phyloP scores from a whole-genome alignment of 1,140 invertebrate species.

The Drosophila kurseongensis region DNA sequence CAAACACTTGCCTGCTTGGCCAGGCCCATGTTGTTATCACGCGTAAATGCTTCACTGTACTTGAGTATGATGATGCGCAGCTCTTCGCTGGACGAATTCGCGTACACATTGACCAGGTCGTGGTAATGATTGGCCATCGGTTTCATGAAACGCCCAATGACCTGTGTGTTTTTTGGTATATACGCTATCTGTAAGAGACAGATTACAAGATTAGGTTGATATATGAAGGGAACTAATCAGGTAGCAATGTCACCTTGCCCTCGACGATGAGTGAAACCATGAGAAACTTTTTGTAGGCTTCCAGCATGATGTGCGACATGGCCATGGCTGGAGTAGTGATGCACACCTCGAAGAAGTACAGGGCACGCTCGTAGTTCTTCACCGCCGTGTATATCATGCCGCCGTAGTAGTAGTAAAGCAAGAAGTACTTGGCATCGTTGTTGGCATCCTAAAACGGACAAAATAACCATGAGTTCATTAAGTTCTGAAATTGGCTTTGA shows the following conservation, averaged over 20 bases:
- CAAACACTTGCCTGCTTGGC: conserved; percentile 88
- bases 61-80: conserved; percentile 90
- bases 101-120: conserved; percentile 94
- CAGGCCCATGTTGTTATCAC: conserved; percentile 93
- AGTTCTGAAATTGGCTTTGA: too few species aligned
- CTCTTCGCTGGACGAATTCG: conserved; percentile 90
- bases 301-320: conserved; percentile 98
- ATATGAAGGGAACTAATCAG: neutral
- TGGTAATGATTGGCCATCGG: conserved; percentile 96
- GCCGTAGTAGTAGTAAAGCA: conserved; percentile 98
- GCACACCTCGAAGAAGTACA: conserved; percentile 98
- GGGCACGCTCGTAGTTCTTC: conserved; percentile 95
- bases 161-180: conserved; percentile 96
- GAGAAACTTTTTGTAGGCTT: conserved; percentile 98
- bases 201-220: conserved; percentile 1
- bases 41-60: conserved; percentile 92
- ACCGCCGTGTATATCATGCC: conserved; percentile 98
- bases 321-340: conserved; percentile 96
- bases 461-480: neutral
- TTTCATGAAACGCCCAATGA: conserved; percentile 95
- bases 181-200: conserved; percentile 86
- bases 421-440: conserved; percentile 95
- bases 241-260: conserved; percentile 89
- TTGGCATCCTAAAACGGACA: conserved; percentile 86
- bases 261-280: conserved; percentile 95